Conservation (phyloP, 2,113 vertebrate species). For the Paedocypris sp. region DNA sequence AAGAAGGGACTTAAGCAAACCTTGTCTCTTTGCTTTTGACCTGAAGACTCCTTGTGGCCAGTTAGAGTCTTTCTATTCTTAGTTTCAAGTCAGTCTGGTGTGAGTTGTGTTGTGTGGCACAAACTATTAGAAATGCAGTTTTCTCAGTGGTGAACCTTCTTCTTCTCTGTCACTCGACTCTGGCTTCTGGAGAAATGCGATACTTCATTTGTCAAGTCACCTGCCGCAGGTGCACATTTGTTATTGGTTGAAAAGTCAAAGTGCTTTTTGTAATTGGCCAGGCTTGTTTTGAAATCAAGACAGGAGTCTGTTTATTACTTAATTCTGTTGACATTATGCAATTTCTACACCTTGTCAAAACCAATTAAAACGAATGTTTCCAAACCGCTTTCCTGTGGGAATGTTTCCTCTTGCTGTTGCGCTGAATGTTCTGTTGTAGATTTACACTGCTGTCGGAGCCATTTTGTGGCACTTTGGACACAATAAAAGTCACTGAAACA, state of each 20-base stretch:
- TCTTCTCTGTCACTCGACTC: constrained; percentile 11
- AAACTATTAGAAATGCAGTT: constrained; percentile 43
- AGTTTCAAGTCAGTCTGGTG: constrained; percentile 32
- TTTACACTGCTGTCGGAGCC: not conserved
- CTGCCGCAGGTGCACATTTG: constrained; percentile 33
- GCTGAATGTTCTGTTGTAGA: not conserved
- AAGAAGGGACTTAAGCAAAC: constrained; percentile 44
- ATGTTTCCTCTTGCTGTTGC: too few relatives aligned
- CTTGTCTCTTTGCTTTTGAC: constrained; percentile 67
- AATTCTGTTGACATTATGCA: not conserved
- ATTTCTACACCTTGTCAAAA: not conserved
- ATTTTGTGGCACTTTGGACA: too few relatives aligned
- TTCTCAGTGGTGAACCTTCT: constrained; percentile 1
- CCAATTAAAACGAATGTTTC: not conserved
- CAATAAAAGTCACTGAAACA: too few relatives aligned
- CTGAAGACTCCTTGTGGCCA: constrained; percentile 51
- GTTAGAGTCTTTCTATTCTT: constrained; percentile 18
- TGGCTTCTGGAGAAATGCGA: constrained; percentile 8
- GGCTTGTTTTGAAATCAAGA: constrained; percentile 10
- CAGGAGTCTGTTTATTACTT: constrained; percentile 13
- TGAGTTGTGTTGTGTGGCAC: constrained; percentile 46
- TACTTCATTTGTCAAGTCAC: constrained; percentile 27
- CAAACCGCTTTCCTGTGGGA: not conserved
- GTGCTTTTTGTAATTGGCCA: constrained; percentile 12
- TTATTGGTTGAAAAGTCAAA: not conserved